Percentiles rank a stretch among this genome's conserved stretches.
These are phyloP conservation scores for Heliconius charithonia DNA, from an alignment of 2,888 invertebrate genomes.

Conservation along the genomic window DNA sequence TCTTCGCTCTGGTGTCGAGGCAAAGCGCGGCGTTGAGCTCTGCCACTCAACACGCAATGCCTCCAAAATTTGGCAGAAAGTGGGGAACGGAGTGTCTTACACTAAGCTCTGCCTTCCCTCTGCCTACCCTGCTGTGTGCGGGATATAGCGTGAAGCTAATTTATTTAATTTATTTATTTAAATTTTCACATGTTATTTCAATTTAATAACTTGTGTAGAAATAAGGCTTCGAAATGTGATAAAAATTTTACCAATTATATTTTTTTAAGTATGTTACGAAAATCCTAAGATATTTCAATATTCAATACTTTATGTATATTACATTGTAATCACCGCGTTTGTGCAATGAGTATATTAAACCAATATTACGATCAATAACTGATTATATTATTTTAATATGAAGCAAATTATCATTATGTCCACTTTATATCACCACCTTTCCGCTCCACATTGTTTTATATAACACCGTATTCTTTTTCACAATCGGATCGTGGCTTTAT, in stretches of 20 bases:
- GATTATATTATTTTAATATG: conserved; percentile 10
- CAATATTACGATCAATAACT: conserved; percentile 18
- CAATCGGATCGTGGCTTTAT: conserved; percentile 36
- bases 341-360: conserved; percentile 10
- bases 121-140: too few species aligned
- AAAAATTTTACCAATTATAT: neutral
- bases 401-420: conserved; percentile 19
- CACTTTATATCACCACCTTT: conserved; percentile 31
- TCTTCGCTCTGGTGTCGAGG: too few species aligned
- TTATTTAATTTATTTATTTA: too few species aligned
- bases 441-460: conserved; percentile 39
- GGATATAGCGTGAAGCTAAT: too few species aligned
- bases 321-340: neutral
- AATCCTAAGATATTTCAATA: neutral
- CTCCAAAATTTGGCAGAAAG: too few species aligned
- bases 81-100: too few species aligned
- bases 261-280: neutral
- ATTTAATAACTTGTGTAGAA: neutral
- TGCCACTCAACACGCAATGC: too few species aligned
- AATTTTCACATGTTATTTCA: neutral
- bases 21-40: too few species aligned
- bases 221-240: neutral
- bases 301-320: neutral
- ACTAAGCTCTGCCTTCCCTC: too few species aligned
- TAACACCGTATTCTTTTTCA: conserved; percentile 39